Conservation (phyloP, 2,113 vertebrate genomes). For the Clarias batrachus region DNA sequence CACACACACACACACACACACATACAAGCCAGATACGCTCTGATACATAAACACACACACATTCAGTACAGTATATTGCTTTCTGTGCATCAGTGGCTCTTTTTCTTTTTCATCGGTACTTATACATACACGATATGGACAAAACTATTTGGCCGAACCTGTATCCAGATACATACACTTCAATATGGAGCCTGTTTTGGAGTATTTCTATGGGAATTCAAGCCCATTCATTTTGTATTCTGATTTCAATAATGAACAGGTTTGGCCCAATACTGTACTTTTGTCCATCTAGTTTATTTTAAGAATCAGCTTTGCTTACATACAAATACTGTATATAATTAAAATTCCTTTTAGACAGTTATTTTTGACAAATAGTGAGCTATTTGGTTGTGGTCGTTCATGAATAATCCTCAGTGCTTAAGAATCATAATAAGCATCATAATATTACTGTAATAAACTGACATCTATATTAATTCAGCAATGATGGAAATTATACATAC, state of each 20-base stretch:
- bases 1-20: constrained; percentile 17
- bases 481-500: background rate
- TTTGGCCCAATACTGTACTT: too few species aligned
- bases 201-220: too few species aligned
- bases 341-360: background rate
- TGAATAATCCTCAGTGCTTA: background rate
- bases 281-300: background rate
- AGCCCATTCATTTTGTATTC: too few species aligned
- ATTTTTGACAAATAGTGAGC: background rate
- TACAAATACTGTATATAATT: background rate
- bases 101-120: background rate
- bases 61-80: background rate
- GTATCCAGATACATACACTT: too few species aligned
- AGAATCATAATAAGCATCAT: too few species aligned
- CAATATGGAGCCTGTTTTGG: too few species aligned
- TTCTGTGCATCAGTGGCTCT: background rate
- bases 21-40: constrained; percentile 19
- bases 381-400: background rate
- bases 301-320: background rate
- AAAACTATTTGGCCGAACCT: too few species aligned
- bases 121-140: too few species aligned
- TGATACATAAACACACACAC: constrained; percentile 14
- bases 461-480: background rate
- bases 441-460: too few species aligned
- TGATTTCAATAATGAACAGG: too few species aligned